Conservation (phyloP, 2,888 invertebrate species). For the Coenonympha arcania region DNA sequence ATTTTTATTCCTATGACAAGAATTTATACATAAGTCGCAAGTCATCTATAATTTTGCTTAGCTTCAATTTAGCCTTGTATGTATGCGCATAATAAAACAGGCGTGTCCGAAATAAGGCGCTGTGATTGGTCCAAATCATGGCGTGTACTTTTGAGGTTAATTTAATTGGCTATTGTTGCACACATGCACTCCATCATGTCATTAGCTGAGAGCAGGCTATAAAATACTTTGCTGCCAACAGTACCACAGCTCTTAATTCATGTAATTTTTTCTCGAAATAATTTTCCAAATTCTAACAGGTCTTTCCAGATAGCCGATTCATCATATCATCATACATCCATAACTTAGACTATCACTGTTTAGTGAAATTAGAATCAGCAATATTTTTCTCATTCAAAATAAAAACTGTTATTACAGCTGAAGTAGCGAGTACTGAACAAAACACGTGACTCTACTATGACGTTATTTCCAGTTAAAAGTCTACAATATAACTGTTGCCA, state of each 20-base stretch:
- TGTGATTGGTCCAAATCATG: slow-evolving; percentile 18
- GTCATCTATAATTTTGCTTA: not conserved
- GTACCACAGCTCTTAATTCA: too few relatives aligned
- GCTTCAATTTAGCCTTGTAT: not conserved
- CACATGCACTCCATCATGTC: not conserved
- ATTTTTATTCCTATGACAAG: not conserved
- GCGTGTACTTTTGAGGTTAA: slow-evolving; percentile 4
- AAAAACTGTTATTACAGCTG: too few relatives aligned
- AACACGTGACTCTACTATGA: too few relatives aligned
- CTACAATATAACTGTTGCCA: not conserved
- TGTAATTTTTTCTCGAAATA: too few relatives aligned
- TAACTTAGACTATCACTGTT: too few relatives aligned
- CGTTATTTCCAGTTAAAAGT: too few relatives aligned
- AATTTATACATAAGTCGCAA: not conserved
- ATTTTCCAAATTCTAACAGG: too few relatives aligned
- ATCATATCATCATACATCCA: too few relatives aligned
- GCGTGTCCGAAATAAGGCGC: slow-evolving; percentile 15
- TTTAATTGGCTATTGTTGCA: not conserved
- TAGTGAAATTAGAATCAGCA: too few relatives aligned
- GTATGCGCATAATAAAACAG: not conserved
- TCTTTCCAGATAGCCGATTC: too few relatives aligned
- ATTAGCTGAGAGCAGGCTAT: not conserved
- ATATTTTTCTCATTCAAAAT: too few relatives aligned
- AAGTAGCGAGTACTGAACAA: too few relatives aligned
- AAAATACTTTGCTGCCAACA: not conserved